These are phyloP conservation scores for Drepana arcuata DNA, from an alignment of 1,140 invertebrate species.

Conservation along the genomic window DNA sequence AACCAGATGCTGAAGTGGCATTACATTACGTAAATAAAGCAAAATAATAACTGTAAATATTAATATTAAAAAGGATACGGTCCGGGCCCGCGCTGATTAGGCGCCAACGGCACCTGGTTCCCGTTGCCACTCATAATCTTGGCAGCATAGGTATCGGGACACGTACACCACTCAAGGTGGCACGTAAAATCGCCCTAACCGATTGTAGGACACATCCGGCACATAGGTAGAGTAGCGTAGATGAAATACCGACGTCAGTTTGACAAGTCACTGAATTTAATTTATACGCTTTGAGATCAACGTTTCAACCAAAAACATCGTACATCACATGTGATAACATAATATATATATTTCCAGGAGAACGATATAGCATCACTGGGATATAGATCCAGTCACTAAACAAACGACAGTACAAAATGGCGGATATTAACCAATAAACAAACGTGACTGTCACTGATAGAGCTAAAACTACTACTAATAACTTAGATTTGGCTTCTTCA, in stretches of 20 bases:
- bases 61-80: conserved; percentile 64
- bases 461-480: conserved; percentile 28
- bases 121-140: conserved; percentile 67
- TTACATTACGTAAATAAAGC: conserved; percentile 66
- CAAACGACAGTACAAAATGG: conserved; percentile 71
- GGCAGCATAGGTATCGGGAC: conserved; percentile 67
- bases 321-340: conserved; percentile 54
- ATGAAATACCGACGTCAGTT: conserved; percentile 58
- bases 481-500: conserved; percentile 29
- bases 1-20: conserved; percentile 47
- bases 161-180: conserved; percentile 69
- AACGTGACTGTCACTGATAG: conserved; percentile 58
- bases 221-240: conserved; percentile 39
- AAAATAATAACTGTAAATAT: conserved; percentile 36
- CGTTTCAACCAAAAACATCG: conserved; percentile 65
- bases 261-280: conserved; percentile 63
- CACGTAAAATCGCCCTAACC: conserved; percentile 65
- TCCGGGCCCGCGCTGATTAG: conserved; percentile 60
- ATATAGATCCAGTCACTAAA: conserved; percentile 64
- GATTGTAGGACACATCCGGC: conserved; percentile 71
- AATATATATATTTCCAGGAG: conserved; percentile 33
- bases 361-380: conserved; percentile 59
- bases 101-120: conserved; percentile 67
- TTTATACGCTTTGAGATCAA: conserved; percentile 47
- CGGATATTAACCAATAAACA: conserved; percentile 71